Evolutionary conservation across 2,113 vertebrate genomes (phyloP).

Genomic region (Melierax canorus): DNA sequence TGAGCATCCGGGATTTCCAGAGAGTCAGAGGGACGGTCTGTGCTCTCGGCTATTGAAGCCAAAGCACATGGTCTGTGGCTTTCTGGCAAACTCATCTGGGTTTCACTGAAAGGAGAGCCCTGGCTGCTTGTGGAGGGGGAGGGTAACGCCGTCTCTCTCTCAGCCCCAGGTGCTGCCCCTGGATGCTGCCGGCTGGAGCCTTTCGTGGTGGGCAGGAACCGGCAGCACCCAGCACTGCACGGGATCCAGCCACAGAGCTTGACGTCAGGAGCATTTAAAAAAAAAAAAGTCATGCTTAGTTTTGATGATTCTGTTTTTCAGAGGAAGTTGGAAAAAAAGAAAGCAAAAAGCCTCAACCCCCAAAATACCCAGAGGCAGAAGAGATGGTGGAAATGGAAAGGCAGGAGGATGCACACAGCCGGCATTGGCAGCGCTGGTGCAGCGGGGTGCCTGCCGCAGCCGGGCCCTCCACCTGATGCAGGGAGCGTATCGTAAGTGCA

Average conservation of each 20-base stretch:
- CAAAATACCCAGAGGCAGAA: not conserved
- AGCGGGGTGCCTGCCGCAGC: accelerated
- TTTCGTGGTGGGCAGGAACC: accelerated
- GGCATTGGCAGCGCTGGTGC: accelerated
- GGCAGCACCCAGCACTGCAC: accelerated
- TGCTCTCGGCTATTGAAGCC: accelerated
- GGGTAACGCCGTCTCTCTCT: accelerated
- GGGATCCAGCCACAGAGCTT: accelerated
- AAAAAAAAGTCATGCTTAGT: accelerated
- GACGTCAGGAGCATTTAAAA: not conserved
- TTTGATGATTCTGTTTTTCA: not conserved
- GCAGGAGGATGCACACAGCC: not conserved
- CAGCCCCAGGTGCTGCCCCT: not conserved
- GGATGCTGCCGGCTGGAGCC: not conserved
- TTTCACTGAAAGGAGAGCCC: not conserved
- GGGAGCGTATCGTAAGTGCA: accelerated
- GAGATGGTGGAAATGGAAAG: not conserved
- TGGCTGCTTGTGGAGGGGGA: accelerated
- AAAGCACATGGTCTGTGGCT: accelerated
- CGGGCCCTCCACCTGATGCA: accelerated
- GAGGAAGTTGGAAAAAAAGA: not conserved
- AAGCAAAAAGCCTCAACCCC: not conserved
- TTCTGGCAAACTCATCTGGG: not conserved
- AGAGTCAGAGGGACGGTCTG: not conserved
- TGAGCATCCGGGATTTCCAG: constrained; percentile 20